phyloP scores from a whole-genome alignment of 92 coral and sea anemone species.

The Ricordea florida region DNA sequence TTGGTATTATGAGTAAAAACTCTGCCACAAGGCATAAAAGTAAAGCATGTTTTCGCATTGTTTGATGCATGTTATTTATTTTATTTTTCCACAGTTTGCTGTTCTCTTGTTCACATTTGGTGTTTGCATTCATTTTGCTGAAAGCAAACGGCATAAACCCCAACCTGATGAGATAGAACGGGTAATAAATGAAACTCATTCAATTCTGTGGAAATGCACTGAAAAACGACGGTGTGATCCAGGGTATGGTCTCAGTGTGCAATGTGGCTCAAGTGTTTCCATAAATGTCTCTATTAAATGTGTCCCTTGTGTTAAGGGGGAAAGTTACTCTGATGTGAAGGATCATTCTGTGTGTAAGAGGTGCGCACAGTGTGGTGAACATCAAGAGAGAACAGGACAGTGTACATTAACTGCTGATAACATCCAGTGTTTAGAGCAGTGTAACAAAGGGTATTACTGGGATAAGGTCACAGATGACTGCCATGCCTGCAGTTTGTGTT shows the following conservation, averaged over 20 bases:
- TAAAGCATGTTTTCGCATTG: too few relatives aligned
- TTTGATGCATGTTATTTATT: too few relatives aligned
- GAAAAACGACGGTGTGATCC: background rate
- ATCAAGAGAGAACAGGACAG: background rate
- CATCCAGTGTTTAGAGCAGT: background rate
- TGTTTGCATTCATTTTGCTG: background rate
- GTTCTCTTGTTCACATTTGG: background rate
- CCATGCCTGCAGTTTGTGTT: conserved; percentile 21
- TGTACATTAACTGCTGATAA: conserved; percentile 20
- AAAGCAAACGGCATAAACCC: background rate
- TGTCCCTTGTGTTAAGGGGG: background rate
- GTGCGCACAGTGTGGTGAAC: background rate
- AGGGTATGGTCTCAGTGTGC: conserved; percentile 9
- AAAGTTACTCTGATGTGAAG: background rate
- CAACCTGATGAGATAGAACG: conserved; percentile 10
- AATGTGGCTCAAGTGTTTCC: conserved; percentile 20
- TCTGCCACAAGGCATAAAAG: too few relatives aligned
- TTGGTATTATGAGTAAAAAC: too few relatives aligned
- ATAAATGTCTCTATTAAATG: background rate
- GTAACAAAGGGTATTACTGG: conserved; percentile 10
- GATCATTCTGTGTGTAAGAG: conserved; percentile 13
- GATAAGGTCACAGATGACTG: background rate
- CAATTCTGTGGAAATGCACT: background rate
- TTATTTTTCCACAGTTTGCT: background rate
- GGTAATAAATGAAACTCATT: background rate